Conservation (phyloP, 2,797 vertebrate genomes). For the Sebastes variabilis region DNA sequence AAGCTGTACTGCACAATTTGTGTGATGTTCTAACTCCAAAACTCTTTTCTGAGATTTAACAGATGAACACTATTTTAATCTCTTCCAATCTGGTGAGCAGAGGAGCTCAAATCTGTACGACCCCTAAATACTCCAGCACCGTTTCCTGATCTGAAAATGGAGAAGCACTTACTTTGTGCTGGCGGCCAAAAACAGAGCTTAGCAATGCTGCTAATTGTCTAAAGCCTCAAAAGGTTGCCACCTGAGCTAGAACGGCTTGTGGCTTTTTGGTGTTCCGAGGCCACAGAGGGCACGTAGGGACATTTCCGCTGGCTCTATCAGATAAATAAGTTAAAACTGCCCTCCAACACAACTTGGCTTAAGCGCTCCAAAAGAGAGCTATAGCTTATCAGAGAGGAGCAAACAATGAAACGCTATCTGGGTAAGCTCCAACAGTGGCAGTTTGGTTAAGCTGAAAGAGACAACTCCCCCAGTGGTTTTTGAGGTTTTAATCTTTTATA, state of each 20-base stretch:
- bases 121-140: conserved; percentile 16
- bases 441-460: conserved; percentile 69
- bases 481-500: conserved; percentile 75
- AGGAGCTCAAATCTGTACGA: conserved; percentile 18
- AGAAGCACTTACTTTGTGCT: conserved; percentile 50
- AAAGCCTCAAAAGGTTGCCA: conserved; percentile 71
- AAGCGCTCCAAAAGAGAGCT: conserved; percentile 63
- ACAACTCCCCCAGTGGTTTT: conserved; percentile 59
- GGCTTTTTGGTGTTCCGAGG: conserved; percentile 65
- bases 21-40: conserved; percentile 1
- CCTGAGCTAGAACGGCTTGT: conserved; percentile 63
- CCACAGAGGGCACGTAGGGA: conserved; percentile 59
- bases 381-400: conserved; percentile 62
- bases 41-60: conserved; percentile 28
- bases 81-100: conserved; percentile 26
- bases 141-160: conserved; percentile 54
- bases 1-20: background rate
- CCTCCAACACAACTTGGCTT: conserved; percentile 74
- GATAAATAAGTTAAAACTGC: conserved; percentile 79
- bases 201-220: conserved; percentile 70
- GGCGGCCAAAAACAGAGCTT: conserved; percentile 67
- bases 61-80: conserved; percentile 36
- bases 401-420: conserved; percentile 71
- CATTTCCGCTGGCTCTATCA: conserved; percentile 71
- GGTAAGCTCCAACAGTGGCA: conserved; percentile 53